Percentiles rank a stretch among this genome's conserved stretches.
Conservation (phyloP, 2,113 vertebrate genomes). For the Petroica traversi region DNA sequence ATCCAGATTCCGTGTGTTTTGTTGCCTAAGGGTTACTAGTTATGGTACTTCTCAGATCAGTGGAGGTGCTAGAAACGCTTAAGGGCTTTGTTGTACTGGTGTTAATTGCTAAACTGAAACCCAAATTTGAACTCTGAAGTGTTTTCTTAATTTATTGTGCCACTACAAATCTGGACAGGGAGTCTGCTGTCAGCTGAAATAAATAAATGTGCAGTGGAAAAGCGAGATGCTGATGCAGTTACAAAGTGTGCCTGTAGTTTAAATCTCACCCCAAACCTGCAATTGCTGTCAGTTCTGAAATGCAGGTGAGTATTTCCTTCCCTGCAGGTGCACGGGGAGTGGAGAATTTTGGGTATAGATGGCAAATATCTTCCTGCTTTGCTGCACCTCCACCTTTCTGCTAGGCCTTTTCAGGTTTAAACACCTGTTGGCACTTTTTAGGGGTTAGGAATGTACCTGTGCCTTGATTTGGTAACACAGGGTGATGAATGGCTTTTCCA, state of each 20-base stretch:
- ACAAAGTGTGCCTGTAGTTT: background rate
- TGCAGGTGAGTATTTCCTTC: background rate
- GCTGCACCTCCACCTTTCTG: background rate
- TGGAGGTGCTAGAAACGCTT: slow-evolving; percentile 13
- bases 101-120: background rate
- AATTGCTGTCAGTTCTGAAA: slow-evolving; percentile 3
- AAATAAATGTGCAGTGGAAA: background rate
- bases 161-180: background rate
- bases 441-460: background rate
- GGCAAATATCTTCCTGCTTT: background rate
- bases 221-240: background rate
- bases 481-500: background rate
- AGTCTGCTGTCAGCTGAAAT: background rate
- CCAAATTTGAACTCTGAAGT: background rate
- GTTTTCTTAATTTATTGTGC: background rate
- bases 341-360: slow-evolving; percentile 6
- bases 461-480: background rate
- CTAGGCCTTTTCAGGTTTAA: background rate
- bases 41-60: background rate
- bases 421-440: background rate
- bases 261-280: background rate
- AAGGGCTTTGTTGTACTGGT: background rate
- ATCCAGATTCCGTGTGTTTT: background rate
- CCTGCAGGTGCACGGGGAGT: background rate
- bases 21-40: slow-evolving; percentile 18